Conservation (phyloP, 2,797 vertebrate species). For the Smutsia gigantea region DNA sequence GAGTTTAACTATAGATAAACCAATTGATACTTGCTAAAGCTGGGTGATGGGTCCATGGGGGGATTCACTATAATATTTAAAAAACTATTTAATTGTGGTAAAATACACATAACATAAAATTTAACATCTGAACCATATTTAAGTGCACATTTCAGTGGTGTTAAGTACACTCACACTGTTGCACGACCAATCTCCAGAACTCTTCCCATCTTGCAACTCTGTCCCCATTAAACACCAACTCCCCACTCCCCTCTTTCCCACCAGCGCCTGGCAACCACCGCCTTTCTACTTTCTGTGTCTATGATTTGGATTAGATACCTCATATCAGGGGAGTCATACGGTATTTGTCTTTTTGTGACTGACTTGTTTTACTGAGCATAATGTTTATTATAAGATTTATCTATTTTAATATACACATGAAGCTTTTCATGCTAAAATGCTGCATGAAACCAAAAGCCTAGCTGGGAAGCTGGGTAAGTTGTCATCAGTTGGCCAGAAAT, state of each 20-base stretch:
- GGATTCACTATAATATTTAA: not conserved
- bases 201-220: not conserved
- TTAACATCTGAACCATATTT: constrained; percentile 7
- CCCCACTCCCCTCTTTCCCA: too few species aligned
- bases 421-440: constrained; percentile 9
- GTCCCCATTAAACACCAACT: not conserved
- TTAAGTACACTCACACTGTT: not conserved
- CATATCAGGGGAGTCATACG: not conserved
- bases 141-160: not conserved
- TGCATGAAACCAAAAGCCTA: not conserved
- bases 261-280: not conserved
- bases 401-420: not conserved
- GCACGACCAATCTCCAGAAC: not conserved
- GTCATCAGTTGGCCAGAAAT: not conserved
- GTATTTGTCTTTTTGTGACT: not conserved
- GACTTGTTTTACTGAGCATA: not conserved
- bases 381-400: not conserved
- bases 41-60: not conserved
- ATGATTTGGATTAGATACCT: not conserved
- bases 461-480: not conserved
- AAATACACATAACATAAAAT: not conserved
- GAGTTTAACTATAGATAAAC: not conserved
- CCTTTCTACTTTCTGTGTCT: not conserved
- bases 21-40: not conserved
- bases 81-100: not conserved